Evolutionary conservation across 2,888 invertebrate genomes (phyloP), one percentile per base, ranked within the genome.

Genomic region (Exocentrus adspersus): DNA sequence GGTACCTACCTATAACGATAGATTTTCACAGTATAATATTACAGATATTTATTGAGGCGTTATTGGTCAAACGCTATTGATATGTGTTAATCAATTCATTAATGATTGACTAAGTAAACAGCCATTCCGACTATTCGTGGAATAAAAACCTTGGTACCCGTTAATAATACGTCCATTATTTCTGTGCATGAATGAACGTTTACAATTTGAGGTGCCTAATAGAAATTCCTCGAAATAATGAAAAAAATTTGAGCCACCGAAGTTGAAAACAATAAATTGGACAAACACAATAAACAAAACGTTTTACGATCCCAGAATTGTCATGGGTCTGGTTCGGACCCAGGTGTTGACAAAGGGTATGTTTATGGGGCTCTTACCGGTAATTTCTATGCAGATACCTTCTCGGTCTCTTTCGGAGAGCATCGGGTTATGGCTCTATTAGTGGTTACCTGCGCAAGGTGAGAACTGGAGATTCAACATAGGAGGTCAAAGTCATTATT

Each of bases 311-410:
- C 70, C 72, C 66, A 67, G 70, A 72, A 74, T 73, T 74, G 73
- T 74, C 71, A 76, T 69, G 76, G 75, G 76, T 75, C 71, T 72
- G 76, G 72, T 72, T 71, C 62, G 72, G 69, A 70, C 72, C 77
- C 78, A 80, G 79, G 79, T 80, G 80, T 79, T 79, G 79, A 79
- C 79, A 80, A 79, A 79, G 77, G 78, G 77, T 74, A 75, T 77
- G 76, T 80, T 78, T 80, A 79, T 78, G 79, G 69, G 72, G 69
- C 74, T 75, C 74, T 75, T 76, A 64, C 65, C 58, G 72, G 69
- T 70, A 74, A 77, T 78, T 77, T 76, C 75, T 77, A 78, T 78
- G 77, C 78, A 77, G 77, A 79, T 79, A 75, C 60, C 21, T 65
- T 65, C 63, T 69, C 64, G 62, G 65, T 54, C 59, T 58, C 63